A percentile compares a stretch with the other conserved stretches of the same genome.
Conservation (phyloP, 2,888 invertebrate species). For the Agapostemon virescens region DNA sequence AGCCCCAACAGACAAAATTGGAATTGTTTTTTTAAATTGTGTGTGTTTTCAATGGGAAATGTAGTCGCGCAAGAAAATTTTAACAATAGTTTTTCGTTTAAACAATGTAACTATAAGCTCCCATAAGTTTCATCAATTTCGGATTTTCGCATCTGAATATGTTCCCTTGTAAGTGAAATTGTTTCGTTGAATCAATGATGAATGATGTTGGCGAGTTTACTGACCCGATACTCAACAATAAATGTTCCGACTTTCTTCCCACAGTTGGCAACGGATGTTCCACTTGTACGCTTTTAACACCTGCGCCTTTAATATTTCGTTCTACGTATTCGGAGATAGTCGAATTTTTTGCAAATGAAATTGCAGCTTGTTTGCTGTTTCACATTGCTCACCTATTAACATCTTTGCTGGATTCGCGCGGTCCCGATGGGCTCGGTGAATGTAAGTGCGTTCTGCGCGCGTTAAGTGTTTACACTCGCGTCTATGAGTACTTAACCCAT, state of each 20-base stretch:
- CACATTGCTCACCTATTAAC: constrained; percentile 27
- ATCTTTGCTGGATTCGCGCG: constrained; percentile 11
- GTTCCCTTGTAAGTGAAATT: background rate
- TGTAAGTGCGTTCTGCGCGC: constrained; percentile 11
- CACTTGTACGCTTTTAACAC: constrained; percentile 12
- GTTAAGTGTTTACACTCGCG: constrained; percentile 31
- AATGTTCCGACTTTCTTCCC: background rate
- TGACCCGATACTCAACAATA: background rate
- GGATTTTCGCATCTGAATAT: too few relatives aligned
- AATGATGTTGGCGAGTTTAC: background rate
- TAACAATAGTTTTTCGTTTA: too few relatives aligned
- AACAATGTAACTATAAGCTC: too few relatives aligned
- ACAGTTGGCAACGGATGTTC: background rate
- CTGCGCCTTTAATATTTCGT: background rate
- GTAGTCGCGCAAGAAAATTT: too few relatives aligned
- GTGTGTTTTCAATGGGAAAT: too few relatives aligned
- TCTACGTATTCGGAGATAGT: background rate
- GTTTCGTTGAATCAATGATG: background rate
- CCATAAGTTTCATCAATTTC: too few relatives aligned
- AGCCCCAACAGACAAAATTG: too few relatives aligned
- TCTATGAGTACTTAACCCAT: constrained; percentile 43
- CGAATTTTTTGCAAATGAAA: background rate
- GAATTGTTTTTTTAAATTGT: too few relatives aligned
- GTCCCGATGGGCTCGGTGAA: constrained; percentile 8
- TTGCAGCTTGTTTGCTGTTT: constrained; percentile 10